Evolutionary conservation across 2,797 vertebrate species (phyloP).

Genomic region (Sebastes iracundus): DNA sequence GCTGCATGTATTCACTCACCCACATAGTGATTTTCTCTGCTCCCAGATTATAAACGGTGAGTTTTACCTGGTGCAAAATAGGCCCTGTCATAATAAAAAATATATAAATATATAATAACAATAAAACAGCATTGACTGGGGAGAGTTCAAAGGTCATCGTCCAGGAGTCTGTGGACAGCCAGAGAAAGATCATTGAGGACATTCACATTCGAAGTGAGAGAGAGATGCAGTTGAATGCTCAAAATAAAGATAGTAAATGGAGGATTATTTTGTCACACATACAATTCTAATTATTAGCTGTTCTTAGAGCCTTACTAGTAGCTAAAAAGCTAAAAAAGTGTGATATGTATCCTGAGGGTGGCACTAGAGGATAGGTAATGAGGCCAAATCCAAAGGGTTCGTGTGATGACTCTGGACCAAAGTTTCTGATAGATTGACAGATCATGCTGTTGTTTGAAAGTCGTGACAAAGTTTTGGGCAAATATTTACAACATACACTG

Average conservation of each 20-base stretch:
- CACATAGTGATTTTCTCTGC: background rate
- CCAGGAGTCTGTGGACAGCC: background rate
- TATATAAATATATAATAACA: background rate
- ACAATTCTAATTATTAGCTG: background rate
- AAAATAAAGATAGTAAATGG: background rate
- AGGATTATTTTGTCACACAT: background rate
- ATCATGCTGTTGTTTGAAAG: slow-evolving; percentile 22
- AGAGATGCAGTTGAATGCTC: background rate
- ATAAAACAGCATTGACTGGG: background rate
- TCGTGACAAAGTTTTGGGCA: slow-evolving; percentile 4
- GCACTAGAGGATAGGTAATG: background rate
- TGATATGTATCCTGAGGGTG: background rate
- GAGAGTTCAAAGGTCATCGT: background rate
- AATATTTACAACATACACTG: slow-evolving; percentile 42
- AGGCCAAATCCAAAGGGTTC: background rate
- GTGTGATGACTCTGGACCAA: background rate
- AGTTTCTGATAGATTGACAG: background rate
- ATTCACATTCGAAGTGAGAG: background rate
- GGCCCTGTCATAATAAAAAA: background rate
- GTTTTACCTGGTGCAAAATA: no score
- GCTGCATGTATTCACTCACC: background rate
- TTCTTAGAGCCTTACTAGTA: background rate
- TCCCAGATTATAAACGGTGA: background rate
- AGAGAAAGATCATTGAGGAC: background rate
- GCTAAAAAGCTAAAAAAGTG: background rate